A percentile compares a stretch with the other conserved stretches of the same genome.
Conservation (phyloP, 2,797 vertebrate species). For the Sebastiscus tertius region DNA sequence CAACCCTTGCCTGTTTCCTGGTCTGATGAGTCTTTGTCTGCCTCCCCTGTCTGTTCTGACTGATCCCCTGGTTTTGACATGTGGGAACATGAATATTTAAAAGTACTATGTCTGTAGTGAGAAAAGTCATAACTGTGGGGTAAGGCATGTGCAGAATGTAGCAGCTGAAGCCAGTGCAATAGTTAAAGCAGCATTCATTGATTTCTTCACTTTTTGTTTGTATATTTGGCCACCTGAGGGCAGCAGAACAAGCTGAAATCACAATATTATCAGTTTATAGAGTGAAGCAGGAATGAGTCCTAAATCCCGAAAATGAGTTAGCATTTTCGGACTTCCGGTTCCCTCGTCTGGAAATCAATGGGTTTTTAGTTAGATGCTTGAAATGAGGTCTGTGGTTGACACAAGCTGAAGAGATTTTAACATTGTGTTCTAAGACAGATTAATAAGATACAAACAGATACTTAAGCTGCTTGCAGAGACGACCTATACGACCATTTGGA, state of each 20-base stretch:
- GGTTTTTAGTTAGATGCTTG: too few species aligned
- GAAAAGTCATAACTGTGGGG: neutral
- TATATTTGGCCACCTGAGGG: neutral
- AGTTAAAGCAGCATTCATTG: neutral
- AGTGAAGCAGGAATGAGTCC: neutral
- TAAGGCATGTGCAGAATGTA: neutral
- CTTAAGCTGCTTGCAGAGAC: too few species aligned
- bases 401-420: too few species aligned
- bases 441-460: too few species aligned
- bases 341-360: too few species aligned
- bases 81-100: neutral
- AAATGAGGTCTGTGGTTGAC: too few species aligned
- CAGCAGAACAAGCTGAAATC: neutral
- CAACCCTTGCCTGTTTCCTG: neutral
- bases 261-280: neutral
- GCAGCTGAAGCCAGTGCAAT: neutral
- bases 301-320: too few species aligned
- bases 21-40: neutral
- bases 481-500: too few species aligned
- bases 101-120: neutral
- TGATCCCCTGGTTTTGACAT: neutral
- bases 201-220: neutral
- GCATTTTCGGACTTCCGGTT: too few species aligned
- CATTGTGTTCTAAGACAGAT: too few species aligned
- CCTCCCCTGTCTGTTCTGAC: neutral